Percentiles rank a stretch among this genome's conserved stretches.
Evolutionary conservation across 2,113 vertebrate species (phyloP).

Genomic region (Castor canadensis): DNA sequence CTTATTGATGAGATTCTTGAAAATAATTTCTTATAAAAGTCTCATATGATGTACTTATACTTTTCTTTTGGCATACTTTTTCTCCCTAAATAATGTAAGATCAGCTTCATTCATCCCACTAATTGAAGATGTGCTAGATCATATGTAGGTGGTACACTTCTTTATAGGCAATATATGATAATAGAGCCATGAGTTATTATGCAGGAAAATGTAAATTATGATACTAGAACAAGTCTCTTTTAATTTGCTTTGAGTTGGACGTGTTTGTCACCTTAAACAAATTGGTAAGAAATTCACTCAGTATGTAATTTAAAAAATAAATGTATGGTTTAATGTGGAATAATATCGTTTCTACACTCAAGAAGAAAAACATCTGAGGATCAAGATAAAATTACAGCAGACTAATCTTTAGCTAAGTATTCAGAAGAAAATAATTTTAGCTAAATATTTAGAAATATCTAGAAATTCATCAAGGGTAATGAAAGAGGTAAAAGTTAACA

Average conservation of each 20-base stretch:
- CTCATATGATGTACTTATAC: not conserved
- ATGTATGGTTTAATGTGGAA: conserved; percentile 35
- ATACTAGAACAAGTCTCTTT: conserved; percentile 18
- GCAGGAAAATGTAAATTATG: not conserved
- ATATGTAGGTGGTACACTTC: not conserved
- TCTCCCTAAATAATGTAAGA: conserved; percentile 30
- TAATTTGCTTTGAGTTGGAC: conserved; percentile 45
- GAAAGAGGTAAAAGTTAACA: conserved; percentile 20
- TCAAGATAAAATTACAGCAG: conserved; percentile 21
- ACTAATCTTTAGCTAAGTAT: conserved; percentile 43
- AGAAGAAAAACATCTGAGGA: conserved; percentile 3
- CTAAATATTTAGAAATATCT: conserved; percentile 14
- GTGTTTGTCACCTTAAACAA: conserved; percentile 30
- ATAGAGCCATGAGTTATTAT: not conserved
- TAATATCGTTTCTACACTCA: not conserved
- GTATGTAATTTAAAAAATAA: not conserved
- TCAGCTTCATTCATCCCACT: not conserved
- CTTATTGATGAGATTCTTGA: conserved; percentile 7
- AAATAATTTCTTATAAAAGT: not conserved
- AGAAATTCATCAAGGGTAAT: not conserved
- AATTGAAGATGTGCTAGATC: not conserved
- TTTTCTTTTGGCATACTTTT: not conserved
- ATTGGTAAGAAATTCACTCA: conserved; percentile 14
- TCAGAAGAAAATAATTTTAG: conserved; percentile 36
- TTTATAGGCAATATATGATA: not conserved